Base-by-base conservation (phyloP, 2,113 vertebrate genomes). In the Lophura nycthemera region DNA sequence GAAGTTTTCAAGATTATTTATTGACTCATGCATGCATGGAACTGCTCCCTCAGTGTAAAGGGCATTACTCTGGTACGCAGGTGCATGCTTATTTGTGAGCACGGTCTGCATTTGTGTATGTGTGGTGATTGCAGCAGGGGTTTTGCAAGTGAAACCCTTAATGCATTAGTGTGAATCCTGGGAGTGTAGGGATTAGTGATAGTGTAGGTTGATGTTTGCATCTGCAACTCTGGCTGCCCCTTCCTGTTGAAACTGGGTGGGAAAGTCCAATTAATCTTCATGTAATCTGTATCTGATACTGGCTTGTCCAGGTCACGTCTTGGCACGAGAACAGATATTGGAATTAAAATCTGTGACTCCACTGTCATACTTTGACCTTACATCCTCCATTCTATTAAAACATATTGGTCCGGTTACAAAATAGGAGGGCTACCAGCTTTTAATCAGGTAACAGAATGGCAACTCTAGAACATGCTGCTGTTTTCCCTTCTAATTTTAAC, bases 291-390 rank as follows among this genome's bases (percentile, higher is more conserved):
- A 36, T 61, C 78, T 73, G 42, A 70, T 82, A 67, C 40, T 70
- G 64, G 43, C 71, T 82, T 90, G 40, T 34, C 13, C 19, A 32
- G 38, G 60, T 67, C 67, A 64, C 30, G 50, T 70, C 48, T 75
- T 79, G 67, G 42, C 63, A 76, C 30, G 65, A 75, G 30, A 87
- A 32, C 11, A 85, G 75, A 78, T 73, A 57, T 0, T 86, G 57
- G 65, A 88, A 91, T 47, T 81, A 74, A 89, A 89, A 88, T 89
- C 71, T 59, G 11, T 86, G 64, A 42, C 29, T 90, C 42, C 15
- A 22, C 29, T 73, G 18, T 82, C 19, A 50, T 47, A 32, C 19
- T 50, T 85, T 50, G 50, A 83, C 78, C 45, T 61, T 70, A 38
- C 8, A 8, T 54, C 19, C 25, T 75, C 15, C 64, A 48, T 10